phyloP scores from a whole-genome alignment of 2,888 invertebrate genomes.

The Seladonia tumulorum region DNA sequence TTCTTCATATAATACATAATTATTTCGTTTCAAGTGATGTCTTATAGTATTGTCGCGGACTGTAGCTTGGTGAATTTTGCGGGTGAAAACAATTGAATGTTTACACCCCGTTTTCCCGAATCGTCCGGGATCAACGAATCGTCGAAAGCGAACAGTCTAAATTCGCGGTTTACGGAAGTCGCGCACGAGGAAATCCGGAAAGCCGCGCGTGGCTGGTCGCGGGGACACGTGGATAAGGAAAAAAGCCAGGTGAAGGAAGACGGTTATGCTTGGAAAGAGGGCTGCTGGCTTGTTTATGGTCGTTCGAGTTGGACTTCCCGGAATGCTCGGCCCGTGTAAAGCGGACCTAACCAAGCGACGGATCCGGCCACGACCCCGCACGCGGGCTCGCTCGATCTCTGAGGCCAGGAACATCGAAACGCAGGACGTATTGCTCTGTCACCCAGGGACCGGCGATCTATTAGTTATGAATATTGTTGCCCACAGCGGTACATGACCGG shows the following conservation, averaged over 20 bases:
- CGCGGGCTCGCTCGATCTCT: conserved; percentile 61
- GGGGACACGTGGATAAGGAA: conserved; percentile 37
- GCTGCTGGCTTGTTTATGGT: conserved; percentile 65
- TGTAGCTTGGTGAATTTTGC: too few species aligned
- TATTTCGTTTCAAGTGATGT: too few species aligned
- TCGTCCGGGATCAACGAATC: too few species aligned
- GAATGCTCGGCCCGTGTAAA: conserved; percentile 78
- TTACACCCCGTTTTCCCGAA: too few species aligned
- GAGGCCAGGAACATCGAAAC: conserved; percentile 78
- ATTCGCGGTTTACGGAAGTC: not conserved
- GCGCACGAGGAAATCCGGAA: not conserved
- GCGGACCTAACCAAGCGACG: conserved; percentile 70
- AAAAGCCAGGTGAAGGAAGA: conserved; percentile 47
- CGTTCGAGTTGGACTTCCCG: conserved; percentile 73
- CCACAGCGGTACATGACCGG: conserved; percentile 82
- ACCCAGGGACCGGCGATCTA: conserved; percentile 82
- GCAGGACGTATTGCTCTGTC: conserved; percentile 83
- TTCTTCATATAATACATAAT: too few species aligned
- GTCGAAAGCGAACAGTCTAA: too few species aligned
- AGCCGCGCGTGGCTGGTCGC: not conserved
- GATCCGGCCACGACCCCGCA: conserved; percentile 75
- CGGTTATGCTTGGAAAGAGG: conserved; percentile 54
- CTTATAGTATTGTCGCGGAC: too few species aligned
- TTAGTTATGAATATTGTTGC: conserved; percentile 84
- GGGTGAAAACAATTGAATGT: too few species aligned